Conservation (phyloP, 2,113 vertebrate genomes). For the Benitochromis conjunctus region DNA sequence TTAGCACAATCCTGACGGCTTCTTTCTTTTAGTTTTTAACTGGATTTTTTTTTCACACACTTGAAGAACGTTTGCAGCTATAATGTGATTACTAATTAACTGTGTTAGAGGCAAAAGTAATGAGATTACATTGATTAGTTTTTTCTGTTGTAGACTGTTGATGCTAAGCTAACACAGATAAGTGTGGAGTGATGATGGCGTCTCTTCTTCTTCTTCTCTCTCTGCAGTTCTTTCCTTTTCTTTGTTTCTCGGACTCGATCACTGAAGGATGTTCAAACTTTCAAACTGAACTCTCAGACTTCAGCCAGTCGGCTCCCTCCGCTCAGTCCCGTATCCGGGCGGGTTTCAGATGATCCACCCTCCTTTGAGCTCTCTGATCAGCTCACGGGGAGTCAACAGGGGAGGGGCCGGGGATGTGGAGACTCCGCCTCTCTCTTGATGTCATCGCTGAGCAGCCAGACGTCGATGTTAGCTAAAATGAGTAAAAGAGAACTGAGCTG, state of each 20-base stretch:
- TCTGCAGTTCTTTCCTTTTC: conserved; percentile 13
- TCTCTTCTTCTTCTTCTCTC: not conserved
- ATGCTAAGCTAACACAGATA: not conserved
- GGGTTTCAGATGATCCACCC: conserved; percentile 63
- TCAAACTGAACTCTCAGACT: conserved; percentile 9
- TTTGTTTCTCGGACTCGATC: conserved; percentile 15
- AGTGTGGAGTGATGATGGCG: not conserved
- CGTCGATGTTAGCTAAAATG: not conserved
- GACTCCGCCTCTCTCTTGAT: conserved; percentile 53
- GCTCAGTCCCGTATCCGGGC: conserved; percentile 14
- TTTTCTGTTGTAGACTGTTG: not conserved
- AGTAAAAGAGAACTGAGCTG: not conserved
- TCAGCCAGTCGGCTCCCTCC: conserved; percentile 40
- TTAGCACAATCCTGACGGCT: not conserved
- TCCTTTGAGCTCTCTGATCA: conserved; percentile 33
- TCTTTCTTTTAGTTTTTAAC: not conserved
- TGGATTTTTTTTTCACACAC: not conserved
- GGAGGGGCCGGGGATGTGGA: conserved; percentile 58
- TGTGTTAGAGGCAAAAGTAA: not conserved
- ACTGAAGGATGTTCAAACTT: conserved; percentile 13
- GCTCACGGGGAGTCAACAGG: not conserved
- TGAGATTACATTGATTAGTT: not conserved
- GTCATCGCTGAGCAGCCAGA: conserved; percentile 38
- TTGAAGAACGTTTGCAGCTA: not conserved
- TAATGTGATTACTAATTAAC: not conserved